Percentiles rank a stretch among this genome's conserved stretches.
Conservation (phyloP, 2,797 vertebrate species). For the Coregonus ussuriensis region DNA sequence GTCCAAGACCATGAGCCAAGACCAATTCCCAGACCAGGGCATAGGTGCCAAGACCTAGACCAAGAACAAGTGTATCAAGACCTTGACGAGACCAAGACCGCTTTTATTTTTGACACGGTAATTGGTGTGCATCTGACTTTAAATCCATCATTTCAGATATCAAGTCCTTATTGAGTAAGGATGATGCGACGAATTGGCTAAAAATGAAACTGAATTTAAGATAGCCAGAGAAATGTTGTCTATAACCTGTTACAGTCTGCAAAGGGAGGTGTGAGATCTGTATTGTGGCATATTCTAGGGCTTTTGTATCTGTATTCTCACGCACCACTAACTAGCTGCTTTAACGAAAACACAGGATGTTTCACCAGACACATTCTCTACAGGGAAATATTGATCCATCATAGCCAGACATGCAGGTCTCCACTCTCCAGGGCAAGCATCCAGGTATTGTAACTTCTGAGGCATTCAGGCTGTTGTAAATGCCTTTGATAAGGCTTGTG, state of each 20-base stretch:
- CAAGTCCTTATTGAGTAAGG: too few species aligned
- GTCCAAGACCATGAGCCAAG: too few species aligned
- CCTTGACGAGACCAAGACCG: too few species aligned
- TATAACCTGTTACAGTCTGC: too few species aligned
- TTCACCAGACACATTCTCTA: neutral
- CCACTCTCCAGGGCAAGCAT: neutral
- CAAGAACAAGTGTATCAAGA: too few species aligned
- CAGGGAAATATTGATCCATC: too few species aligned
- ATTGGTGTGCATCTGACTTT: neutral
- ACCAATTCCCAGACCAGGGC: too few species aligned
- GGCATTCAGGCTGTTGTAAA: slow-evolving; percentile 66
- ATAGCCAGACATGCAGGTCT: neutral
- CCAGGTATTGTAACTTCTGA: slow-evolving; percentile 7
- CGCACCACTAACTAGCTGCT: neutral
- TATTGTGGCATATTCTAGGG: neutral
- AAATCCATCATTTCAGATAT: too few species aligned
- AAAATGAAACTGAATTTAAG: too few species aligned
- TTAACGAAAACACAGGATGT: neutral
- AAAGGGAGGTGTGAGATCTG: neutral
- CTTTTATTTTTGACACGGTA: neutral
- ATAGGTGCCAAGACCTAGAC: too few species aligned
- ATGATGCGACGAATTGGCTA: too few species aligned
- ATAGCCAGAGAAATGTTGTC: too few species aligned
- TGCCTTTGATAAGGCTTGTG: slow-evolving; percentile 64
- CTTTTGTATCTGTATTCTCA: neutral